These are phyloP conservation scores for Macropis europaea DNA, from an alignment of 2,888 invertebrate genomes.

Conservation along the genomic window DNA sequence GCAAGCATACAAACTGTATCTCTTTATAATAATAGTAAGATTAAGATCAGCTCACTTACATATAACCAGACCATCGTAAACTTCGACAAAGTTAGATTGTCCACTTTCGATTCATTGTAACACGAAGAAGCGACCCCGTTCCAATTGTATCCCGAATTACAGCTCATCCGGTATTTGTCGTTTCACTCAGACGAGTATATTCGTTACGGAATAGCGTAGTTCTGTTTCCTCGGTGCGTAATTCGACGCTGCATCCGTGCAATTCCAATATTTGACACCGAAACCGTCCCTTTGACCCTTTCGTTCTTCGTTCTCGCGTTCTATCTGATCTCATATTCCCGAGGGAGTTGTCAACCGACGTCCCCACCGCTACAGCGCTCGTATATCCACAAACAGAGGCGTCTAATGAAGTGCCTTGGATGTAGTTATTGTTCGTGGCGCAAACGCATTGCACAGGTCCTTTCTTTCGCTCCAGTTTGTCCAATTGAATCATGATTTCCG, in stretches of 20 bases:
- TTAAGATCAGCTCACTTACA: no score
- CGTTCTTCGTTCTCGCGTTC: constrained; percentile 6
- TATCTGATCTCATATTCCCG: constrained; percentile 47
- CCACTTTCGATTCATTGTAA: no score
- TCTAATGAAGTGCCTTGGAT: constrained; percentile 24
- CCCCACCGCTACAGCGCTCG: background rate
- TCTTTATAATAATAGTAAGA: no score
- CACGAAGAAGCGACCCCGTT: no score
- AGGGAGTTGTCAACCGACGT: constrained; percentile 30
- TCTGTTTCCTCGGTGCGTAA: constrained; percentile 27
- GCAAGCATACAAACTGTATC: no score
- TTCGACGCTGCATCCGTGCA: constrained; percentile 34
- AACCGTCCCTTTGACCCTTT: constrained; percentile 38
- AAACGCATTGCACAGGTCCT: background rate
- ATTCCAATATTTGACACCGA: constrained; percentile 44
- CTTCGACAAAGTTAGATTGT: no score
- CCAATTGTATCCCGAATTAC: no score
- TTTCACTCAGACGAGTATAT: background rate
- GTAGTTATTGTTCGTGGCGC: constrained; percentile 7
- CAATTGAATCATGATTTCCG: background rate
- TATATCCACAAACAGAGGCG: constrained; percentile 23
- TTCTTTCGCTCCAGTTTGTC: background rate
- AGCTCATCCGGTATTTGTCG: no score
- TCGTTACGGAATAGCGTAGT: background rate
- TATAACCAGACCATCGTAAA: no score